Conservation (phyloP, 2,888 invertebrate genomes). For the Podotricha telesiphe region DNA sequence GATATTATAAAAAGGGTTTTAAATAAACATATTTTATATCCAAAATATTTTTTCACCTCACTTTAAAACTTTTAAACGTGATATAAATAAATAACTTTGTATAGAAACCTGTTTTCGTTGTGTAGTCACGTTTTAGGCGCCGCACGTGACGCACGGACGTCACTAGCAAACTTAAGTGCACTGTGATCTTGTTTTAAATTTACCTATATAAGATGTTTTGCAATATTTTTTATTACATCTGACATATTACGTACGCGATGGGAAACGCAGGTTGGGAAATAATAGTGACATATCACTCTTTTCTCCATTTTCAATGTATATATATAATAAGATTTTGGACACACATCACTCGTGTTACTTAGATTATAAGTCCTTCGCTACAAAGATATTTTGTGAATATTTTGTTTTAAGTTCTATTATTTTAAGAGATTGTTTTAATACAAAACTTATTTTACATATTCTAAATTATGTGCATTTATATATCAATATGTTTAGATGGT, state of each 20-base stretch:
- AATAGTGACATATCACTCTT: no score
- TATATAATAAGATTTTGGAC: no score
- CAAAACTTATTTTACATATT: no score
- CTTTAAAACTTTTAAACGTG: neutral
- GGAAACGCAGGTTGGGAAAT: neutral
- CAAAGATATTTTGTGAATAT: no score
- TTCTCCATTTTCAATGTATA: no score
- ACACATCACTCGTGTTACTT: no score
- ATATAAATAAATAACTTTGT: constrained; percentile 31
- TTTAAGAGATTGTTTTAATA: no score
- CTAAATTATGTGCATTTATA: no score
- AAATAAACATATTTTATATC: neutral
- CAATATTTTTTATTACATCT: neutral
- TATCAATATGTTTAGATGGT: no score
- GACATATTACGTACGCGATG: neutral
- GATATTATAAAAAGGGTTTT: no score
- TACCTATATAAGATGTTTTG: neutral
- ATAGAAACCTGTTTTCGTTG: constrained; percentile 30
- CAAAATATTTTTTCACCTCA: neutral
- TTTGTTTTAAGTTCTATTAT: no score
- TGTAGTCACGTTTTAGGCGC: constrained; percentile 28
- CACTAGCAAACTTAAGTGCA: constrained; percentile 6
- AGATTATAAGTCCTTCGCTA: no score
- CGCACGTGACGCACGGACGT: constrained; percentile 19
- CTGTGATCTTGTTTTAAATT: constrained; percentile 1